Conservation (phyloP, 1,140 invertebrate genomes). For the Melipona quadrifasciata region DNA sequence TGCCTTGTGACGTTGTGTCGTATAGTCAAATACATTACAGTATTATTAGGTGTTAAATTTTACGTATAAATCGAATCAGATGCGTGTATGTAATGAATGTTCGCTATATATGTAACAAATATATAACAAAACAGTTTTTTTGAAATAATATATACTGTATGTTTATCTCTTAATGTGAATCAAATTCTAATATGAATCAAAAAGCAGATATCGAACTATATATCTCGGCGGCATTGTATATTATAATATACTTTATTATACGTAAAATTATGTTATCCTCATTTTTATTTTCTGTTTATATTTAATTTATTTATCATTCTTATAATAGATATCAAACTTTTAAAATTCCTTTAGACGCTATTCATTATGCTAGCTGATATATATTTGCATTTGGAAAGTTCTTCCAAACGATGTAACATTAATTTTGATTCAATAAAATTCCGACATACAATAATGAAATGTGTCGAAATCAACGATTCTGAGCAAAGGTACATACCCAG, state of each 20-base stretch:
- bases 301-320: not conserved
- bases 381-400: not conserved
- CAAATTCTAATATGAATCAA: not conserved
- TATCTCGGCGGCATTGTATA: not conserved
- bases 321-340: not conserved
- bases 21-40: constrained; percentile 18
- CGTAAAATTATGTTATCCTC: not conserved
- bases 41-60: constrained; percentile 17
- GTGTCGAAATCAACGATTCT: not conserved
- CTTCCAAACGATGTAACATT: not conserved
- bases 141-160: not conserved
- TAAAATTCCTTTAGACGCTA: not conserved
- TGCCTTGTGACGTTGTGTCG: constrained; percentile 60
- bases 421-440: not conserved
- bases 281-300: not conserved
- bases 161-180: not conserved
- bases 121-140: not conserved
- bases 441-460: not conserved
- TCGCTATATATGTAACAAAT: not conserved
- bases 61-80: not conserved
- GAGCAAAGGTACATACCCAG: constrained; percentile 10
- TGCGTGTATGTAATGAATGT: not conserved
- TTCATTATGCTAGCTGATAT: not conserved
- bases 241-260: not conserved
- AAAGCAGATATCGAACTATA: not conserved